Evolutionary conservation across 2,888 invertebrate species (phyloP).

Genomic region (Elegia similella): DNA sequence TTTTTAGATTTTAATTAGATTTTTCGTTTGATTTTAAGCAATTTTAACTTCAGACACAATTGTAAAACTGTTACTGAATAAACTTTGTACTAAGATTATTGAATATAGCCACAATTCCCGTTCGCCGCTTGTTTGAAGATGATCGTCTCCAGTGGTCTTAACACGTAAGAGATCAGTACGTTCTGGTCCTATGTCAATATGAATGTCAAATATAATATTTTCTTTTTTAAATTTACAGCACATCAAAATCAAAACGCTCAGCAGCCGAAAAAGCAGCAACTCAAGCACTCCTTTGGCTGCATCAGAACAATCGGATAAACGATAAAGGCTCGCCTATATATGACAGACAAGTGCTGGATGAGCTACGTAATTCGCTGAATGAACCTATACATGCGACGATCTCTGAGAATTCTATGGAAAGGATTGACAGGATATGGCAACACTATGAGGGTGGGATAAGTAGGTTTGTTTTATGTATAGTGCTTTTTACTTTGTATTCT

Average conservation of each 20-base stretch:
- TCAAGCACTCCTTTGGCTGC: conserved; percentile 79
- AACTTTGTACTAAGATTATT: too few relatives aligned
- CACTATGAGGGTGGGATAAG: conserved; percentile 70
- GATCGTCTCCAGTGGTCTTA: too few relatives aligned
- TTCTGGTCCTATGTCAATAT: too few relatives aligned
- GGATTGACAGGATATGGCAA: conserved; percentile 63
- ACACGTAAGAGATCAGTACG: too few relatives aligned
- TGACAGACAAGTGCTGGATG: conserved; percentile 51
- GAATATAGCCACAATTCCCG: too few relatives aligned
- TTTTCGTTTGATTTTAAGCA: too few relatives aligned
- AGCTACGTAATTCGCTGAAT: conserved; percentile 50
- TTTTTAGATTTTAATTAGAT: too few relatives aligned
- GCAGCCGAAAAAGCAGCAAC: conserved; percentile 79
- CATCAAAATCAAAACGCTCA: conserved; percentile 73
- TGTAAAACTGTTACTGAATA: too few relatives aligned
- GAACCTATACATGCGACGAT: conserved; percentile 52
- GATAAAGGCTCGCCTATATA: conserved; percentile 74
- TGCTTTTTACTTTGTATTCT: too few relatives aligned
- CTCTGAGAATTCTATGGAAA: conserved; percentile 50
- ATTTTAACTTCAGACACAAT: too few relatives aligned
- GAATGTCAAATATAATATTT: background rate
- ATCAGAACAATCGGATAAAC: conserved; percentile 67
- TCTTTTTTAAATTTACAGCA: conserved; percentile 40
- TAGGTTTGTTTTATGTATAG: conserved; percentile 52
- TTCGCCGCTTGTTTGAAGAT: too few relatives aligned